Percentiles rank a stretch among this genome's conserved stretches.
These are phyloP conservation scores for Otis tarda DNA, from an alignment of 2,113 vertebrate species.

Conservation along the genomic window DNA sequence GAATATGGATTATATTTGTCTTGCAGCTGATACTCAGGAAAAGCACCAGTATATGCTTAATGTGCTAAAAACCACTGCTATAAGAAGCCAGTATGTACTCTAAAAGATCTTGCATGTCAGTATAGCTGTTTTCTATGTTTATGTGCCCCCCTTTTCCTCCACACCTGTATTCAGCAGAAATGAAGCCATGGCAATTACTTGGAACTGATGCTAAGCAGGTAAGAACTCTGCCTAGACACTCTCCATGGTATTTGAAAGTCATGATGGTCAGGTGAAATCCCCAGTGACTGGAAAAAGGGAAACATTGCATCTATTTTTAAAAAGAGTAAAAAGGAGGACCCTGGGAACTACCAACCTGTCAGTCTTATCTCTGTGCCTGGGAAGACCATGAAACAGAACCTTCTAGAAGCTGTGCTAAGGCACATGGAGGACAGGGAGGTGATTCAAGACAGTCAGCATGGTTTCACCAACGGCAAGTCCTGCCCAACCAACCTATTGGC, in stretches of 20 bases:
- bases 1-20: background rate
- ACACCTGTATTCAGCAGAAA: background rate
- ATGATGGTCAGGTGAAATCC: background rate
- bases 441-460: background rate
- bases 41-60: background rate
- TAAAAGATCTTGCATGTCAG: background rate
- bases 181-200: background rate
- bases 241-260: background rate
- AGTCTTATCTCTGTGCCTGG: background rate
- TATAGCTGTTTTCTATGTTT: background rate
- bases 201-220: background rate
- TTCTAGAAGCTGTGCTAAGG: background rate
- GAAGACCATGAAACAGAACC: background rate
- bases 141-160: background rate
- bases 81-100: background rate
- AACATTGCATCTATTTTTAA: background rate
- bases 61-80: background rate
- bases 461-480: background rate
- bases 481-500: background rate
- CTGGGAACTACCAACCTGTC: background rate
- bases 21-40: background rate
- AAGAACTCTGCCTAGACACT: background rate
- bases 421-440: background rate
- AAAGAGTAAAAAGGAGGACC: background rate
- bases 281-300: background rate